Percentiles rank a stretch among this genome's conserved stretches.
Conservation (phyloP, 2,797 vertebrate species). For the Coregonus sp. region DNA sequence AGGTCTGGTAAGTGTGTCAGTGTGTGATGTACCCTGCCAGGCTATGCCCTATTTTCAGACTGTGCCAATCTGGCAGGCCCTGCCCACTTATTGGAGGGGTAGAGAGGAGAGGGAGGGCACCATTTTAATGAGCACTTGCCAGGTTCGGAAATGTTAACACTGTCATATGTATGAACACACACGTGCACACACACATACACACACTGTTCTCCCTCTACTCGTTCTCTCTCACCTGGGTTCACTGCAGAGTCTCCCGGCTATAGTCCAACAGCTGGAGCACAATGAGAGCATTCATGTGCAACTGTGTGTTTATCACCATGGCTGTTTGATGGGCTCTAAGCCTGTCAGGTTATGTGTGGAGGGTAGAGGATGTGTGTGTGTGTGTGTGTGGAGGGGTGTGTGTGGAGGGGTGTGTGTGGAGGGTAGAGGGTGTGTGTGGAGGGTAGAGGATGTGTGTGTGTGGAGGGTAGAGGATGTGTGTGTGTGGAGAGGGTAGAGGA, state of each 20-base stretch:
- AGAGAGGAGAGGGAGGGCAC: neutral
- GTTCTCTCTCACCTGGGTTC: neutral
- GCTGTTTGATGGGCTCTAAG: neutral
- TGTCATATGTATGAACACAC: neutral
- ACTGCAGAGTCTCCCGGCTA: conserved; percentile 7
- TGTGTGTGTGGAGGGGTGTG: too few relatives aligned
- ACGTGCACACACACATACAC: conserved; percentile 11
- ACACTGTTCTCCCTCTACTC: neutral
- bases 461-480: too few relatives aligned
- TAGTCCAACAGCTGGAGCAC: conserved; percentile 46
- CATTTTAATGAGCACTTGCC: conserved; percentile 7
- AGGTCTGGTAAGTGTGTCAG: conserved; percentile 38
- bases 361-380: too few relatives aligned
- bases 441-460: too few relatives aligned
- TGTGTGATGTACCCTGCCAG: conserved; percentile 35
- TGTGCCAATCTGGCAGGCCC: conserved; percentile 7
- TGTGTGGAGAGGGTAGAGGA: too few relatives aligned
- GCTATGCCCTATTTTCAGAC: conserved; percentile 15
- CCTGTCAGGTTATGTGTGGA: neutral
- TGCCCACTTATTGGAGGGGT: conserved; percentile 2
- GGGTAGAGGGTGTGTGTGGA: too few relatives aligned
- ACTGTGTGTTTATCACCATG: conserved; percentile 37
- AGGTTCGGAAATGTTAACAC: neutral
- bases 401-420: too few relatives aligned
- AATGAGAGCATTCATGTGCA: conserved; percentile 22